phyloP scores from a whole-genome alignment of 1,140 invertebrate species.

The Atta texana region DNA sequence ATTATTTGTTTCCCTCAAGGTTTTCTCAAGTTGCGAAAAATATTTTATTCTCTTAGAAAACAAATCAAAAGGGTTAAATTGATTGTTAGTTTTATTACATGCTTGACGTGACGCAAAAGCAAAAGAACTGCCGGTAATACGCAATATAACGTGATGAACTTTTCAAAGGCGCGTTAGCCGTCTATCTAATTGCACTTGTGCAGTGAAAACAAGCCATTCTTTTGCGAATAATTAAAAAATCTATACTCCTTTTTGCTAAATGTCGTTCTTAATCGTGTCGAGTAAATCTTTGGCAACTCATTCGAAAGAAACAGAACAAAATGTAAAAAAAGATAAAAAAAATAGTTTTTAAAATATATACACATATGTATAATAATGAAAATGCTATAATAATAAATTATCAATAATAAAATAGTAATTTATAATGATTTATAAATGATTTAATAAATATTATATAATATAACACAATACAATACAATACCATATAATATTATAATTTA shows the following conservation, averaged over 20 bases:
- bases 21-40: not conserved
- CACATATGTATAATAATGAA: conserved; percentile 10
- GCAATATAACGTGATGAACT: conserved; percentile 18
- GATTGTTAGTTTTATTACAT: conserved; percentile 42
- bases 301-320: not conserved
- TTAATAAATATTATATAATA: conserved; percentile 1
- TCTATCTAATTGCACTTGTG: conserved; percentile 62
- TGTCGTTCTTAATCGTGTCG: not conserved
- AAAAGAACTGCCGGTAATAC: not conserved
- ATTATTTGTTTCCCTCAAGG: not conserved
- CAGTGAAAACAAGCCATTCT: conserved; percentile 36
- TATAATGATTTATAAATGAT: not conserved
- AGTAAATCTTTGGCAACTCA: not conserved
- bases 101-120: conserved; percentile 7
- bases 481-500: not conserved
- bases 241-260: not conserved
- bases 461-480: not conserved
- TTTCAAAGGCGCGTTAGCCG: conserved; percentile 68
- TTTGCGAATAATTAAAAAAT: conserved; percentile 69
- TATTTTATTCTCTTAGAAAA: conserved; percentile 18
- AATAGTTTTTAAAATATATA: not conserved
- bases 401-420: not conserved
- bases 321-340: not conserved
- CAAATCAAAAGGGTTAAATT: not conserved
- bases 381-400: not conserved